A percentile compares a stretch with the other conserved stretches of the same genome.
These are phyloP conservation scores for Zaprionus nigranus DNA, from an alignment of 1,140 invertebrate genomes.

Conservation along the genomic window DNA sequence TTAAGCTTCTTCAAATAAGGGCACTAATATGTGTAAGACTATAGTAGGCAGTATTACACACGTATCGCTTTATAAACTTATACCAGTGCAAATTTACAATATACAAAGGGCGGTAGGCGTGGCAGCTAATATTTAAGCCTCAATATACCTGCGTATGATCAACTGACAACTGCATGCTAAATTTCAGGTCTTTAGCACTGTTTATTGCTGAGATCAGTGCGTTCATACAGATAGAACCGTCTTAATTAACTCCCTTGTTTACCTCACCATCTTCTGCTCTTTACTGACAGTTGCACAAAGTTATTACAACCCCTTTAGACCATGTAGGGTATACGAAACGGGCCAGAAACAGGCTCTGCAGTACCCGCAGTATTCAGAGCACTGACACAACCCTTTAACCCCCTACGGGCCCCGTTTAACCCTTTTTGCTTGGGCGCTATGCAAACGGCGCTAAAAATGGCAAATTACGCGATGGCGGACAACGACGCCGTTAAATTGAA, in stretches of 20 bases:
- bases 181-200: not conserved
- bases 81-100: not conserved
- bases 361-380: not conserved
- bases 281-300: not conserved
- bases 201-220: not conserved
- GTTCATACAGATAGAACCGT: not conserved
- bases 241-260: not conserved
- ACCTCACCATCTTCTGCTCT: too few relatives aligned
- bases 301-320: not conserved
- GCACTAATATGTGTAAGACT: not conserved
- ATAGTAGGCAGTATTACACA: not conserved
- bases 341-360: not conserved
- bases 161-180: not conserved
- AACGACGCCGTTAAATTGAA: slow-evolving; percentile 69
- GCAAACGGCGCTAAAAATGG: slow-evolving; percentile 51
- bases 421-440: slow-evolving; percentile 25
- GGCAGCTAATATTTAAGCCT: not conserved
- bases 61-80: too few relatives aligned
- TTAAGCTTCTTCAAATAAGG: not conserved
- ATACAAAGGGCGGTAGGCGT: not conserved
- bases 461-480: slow-evolving; percentile 45
- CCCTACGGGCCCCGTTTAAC: slow-evolving; percentile 6
- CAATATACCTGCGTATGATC: not conserved
- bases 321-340: not conserved
- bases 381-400: not conserved